Conservation (phyloP, 2,888 invertebrate genomes). For the Tolmerus cingulatus region DNA sequence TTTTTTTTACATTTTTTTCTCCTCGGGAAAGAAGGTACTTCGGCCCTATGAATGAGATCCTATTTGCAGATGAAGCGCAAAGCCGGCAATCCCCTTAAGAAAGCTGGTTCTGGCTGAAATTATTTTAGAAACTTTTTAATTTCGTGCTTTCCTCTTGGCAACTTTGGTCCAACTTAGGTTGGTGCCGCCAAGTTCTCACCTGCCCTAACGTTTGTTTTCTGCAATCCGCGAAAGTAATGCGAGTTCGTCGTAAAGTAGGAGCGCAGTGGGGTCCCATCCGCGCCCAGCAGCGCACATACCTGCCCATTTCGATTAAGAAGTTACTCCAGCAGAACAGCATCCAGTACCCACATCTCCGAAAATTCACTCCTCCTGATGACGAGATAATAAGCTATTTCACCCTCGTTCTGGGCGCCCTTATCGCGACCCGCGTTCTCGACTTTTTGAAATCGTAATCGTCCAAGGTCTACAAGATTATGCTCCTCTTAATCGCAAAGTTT, state of each 20-base stretch:
- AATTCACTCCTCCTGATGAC: background rate
- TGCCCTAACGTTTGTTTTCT: background rate
- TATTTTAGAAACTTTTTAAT: slow-evolving; percentile 22
- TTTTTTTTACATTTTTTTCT: background rate
- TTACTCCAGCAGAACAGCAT: background rate
- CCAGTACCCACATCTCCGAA: background rate
- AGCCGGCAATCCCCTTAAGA: background rate
- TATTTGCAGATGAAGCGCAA: slow-evolving; percentile 11
- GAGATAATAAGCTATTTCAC: slow-evolving; percentile 3
- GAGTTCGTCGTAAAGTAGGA: background rate
- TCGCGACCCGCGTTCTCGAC: background rate
- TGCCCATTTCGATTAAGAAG: slow-evolving; percentile 14
- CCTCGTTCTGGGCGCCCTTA: background rate
- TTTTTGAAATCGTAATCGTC: slow-evolving; percentile 26
- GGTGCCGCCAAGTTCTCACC: background rate
- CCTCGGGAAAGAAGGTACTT: background rate
- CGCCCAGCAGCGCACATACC: background rate
- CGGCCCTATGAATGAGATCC: background rate
- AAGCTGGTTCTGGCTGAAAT: background rate
- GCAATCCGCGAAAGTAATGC: background rate
- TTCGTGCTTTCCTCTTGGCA: background rate
- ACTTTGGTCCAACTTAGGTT: background rate
- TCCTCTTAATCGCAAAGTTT: slow-evolving; percentile 35
- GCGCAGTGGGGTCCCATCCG: background rate
- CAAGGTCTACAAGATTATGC: slow-evolving; percentile 17